Evolutionary conservation across 2,888 invertebrate genomes (phyloP).

Genomic region (Drosophila hamatofila): DNA sequence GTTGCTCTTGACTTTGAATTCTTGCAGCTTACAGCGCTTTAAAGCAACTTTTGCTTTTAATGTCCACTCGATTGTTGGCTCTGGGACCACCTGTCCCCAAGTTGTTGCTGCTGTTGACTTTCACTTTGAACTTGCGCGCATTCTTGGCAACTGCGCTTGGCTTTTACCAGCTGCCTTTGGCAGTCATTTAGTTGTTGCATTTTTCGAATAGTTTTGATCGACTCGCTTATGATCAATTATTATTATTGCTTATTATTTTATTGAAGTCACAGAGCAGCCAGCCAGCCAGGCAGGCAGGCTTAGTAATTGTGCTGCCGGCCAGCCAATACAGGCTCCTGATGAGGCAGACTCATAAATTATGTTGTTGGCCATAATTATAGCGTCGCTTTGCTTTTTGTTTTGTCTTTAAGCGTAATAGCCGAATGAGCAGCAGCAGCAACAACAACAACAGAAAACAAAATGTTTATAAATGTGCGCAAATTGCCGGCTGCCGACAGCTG

Average conservation of each 20-base stretch:
- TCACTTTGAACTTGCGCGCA: slow-evolving; percentile 64
- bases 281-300: background rate
- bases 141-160: slow-evolving; percentile 54
- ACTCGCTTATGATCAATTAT: slow-evolving; percentile 57
- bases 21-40: slow-evolving; percentile 7
- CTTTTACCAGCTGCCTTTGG: slow-evolving; percentile 47
- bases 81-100: slow-evolving; percentile 23
- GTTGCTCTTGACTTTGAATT: slow-evolving; percentile 24
- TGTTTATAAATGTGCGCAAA: slow-evolving; percentile 61
- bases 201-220: slow-evolving; percentile 42
- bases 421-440: slow-evolving; percentile 17
- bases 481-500: slow-evolving; percentile 65
- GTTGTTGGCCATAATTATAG: slow-evolving; percentile 60
- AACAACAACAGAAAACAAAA: slow-evolving; percentile 28
- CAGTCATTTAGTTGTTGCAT: slow-evolving; percentile 20
- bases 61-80: slow-evolving; percentile 19
- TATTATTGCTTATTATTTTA: slow-evolving; percentile 66
- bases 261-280: slow-evolving; percentile 42
- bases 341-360: slow-evolving; percentile 54
- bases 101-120: slow-evolving; percentile 40
- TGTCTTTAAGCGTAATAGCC: slow-evolving; percentile 21
- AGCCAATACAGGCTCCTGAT: slow-evolving; percentile 26
- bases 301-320: background rate
- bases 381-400: slow-evolving; percentile 33
- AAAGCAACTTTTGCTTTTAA: slow-evolving; percentile 25